phyloP scores from a whole-genome alignment of 92 coral and sea anemone genomes.

The Phymanthus crucifer region DNA sequence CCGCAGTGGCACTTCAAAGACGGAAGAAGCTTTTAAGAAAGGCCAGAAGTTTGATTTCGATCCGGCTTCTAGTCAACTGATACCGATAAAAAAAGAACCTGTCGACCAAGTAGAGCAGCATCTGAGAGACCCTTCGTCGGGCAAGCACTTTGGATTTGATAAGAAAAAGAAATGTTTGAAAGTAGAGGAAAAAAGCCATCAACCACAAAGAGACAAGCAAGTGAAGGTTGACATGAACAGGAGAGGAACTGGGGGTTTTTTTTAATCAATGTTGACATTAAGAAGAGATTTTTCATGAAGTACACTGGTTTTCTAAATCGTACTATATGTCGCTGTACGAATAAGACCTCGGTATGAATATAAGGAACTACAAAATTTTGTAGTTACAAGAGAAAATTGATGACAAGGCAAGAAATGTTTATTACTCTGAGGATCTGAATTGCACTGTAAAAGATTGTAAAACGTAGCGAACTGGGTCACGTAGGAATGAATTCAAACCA shows the following conservation, averaged over 20 bases:
- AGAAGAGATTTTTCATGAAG: not conserved
- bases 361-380: too few species aligned
- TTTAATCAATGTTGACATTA: too few species aligned
- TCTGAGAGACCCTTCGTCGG: not conserved
- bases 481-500: too few species aligned
- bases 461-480: too few species aligned
- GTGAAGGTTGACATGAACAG: slow-evolving; percentile 63
- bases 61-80: slow-evolving; percentile 67
- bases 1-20: not conserved
- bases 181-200: not conserved
- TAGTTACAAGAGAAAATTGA: too few species aligned
- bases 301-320: too few species aligned
- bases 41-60: slow-evolving; percentile 36
- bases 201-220: slow-evolving; percentile 16
- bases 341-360: too few species aligned
- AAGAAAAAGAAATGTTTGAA: not conserved
- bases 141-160: not conserved
- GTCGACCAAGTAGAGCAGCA: not conserved
- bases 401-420: too few species aligned
- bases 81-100: slow-evolving; percentile 28
- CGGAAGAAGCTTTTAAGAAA: not conserved
- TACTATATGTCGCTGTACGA: too few species aligned
- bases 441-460: too few species aligned
- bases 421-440: too few species aligned
- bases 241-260: slow-evolving; percentile 60